phyloP scores from a whole-genome alignment of 2,113 vertebrate species.

The Accipiter virgatus region DNA sequence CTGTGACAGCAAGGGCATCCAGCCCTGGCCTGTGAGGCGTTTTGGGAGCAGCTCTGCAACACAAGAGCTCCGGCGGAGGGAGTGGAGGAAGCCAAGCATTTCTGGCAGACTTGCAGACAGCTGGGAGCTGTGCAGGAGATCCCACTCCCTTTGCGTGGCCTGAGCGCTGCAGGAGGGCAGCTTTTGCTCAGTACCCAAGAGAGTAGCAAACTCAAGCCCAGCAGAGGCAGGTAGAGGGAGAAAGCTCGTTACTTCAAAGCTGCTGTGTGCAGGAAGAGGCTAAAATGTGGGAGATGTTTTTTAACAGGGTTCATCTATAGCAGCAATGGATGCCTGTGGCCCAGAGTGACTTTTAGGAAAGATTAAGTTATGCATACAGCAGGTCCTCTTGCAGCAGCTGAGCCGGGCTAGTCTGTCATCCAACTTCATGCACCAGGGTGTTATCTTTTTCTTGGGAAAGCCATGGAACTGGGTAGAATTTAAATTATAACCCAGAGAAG shows the following conservation, averaged over 20 bases:
- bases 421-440: not conserved
- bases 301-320: not conserved
- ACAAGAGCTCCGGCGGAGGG: rapidly evolving
- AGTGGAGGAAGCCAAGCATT: not conserved
- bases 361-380: not conserved
- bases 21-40: not conserved
- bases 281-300: not conserved
- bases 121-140: not conserved
- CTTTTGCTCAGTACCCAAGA: not conserved
- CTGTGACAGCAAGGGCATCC: not conserved
- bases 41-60: not conserved
- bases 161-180: not conserved
- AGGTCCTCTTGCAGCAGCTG: not conserved
- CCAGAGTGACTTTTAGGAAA: not conserved
- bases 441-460: constrained; percentile 40
- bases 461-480: constrained; percentile 27
- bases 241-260: not conserved
- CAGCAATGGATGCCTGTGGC: not conserved
- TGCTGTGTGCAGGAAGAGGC: not conserved
- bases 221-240: not conserved
- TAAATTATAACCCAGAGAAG: constrained; percentile 57
- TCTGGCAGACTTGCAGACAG: not conserved
- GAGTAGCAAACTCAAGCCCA: not conserved
- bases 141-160: not conserved
- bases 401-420: not conserved